Conservation (phyloP, 2,797 vertebrate genomes). For the Novumbra hubbsi region DNA sequence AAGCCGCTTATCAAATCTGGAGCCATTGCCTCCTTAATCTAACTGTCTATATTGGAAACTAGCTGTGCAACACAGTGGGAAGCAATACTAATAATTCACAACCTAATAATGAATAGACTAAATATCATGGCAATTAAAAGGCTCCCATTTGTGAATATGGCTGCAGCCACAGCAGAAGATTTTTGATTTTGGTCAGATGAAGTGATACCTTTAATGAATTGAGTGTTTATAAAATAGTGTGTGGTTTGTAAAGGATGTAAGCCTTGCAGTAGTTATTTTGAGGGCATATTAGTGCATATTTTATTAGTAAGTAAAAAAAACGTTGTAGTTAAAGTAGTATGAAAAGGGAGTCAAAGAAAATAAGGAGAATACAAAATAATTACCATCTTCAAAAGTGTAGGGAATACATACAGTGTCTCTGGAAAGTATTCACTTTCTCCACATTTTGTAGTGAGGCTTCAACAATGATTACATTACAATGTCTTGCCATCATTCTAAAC, state of each 20-base stretch:
- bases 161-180: slow-evolving; percentile 46
- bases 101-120: slow-evolving; percentile 53
- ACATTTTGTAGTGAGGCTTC: no score
- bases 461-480: no score
- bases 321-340: no score
- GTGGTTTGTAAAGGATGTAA: no score
- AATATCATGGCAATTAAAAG: slow-evolving; percentile 53
- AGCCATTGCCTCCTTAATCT: background rate
- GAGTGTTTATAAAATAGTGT: background rate
- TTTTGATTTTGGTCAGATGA: slow-evolving; percentile 23
- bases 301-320: no score
- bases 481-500: no score
- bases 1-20: background rate
- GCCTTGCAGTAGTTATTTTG: background rate
- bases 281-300: no score
- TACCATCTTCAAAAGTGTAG: no score
- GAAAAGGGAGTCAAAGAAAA: no score
- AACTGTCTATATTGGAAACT: slow-evolving; percentile 46
- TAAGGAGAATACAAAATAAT: no score
- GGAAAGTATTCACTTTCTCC: no score
- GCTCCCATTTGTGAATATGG: slow-evolving; percentile 46
- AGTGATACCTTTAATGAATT: slow-evolving; percentile 21
- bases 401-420: no score
- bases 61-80: slow-evolving; percentile 38
- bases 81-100: slow-evolving; percentile 57